Evolutionary conservation across 2,797 vertebrate genomes (phyloP).

Genomic region (Chaunax sp.): DNA sequence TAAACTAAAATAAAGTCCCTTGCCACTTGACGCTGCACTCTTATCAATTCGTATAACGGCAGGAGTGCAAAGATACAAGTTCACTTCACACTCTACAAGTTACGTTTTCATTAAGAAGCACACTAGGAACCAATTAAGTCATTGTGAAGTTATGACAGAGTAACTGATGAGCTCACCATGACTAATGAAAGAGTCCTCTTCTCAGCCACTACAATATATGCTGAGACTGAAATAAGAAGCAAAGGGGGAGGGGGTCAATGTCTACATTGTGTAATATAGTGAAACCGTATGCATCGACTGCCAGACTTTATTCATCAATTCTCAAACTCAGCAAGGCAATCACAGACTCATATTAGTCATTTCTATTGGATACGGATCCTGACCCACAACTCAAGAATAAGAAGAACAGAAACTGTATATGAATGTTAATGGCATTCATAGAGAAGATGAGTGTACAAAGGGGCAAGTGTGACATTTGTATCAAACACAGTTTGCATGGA

Average conservation of each 20-base stretch:
- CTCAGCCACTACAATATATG: not conserved
- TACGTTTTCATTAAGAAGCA: constrained; percentile 46
- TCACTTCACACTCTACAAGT: constrained; percentile 26
- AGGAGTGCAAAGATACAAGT: constrained; percentile 30
- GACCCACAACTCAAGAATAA: constrained; percentile 64
- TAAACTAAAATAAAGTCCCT: constrained; percentile 18
- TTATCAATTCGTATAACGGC: constrained; percentile 20
- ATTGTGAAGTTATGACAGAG: constrained; percentile 37
- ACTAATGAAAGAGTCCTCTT: constrained; percentile 51
- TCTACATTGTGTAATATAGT: constrained; percentile 61
- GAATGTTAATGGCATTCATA: constrained; percentile 59
- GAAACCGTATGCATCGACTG: constrained; percentile 34
- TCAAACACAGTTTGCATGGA: constrained; percentile 32
- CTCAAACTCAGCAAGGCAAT: constrained; percentile 46
- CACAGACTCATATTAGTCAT: constrained; percentile 44
- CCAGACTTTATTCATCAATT: constrained; percentile 64
- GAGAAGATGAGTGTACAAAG: constrained; percentile 32
- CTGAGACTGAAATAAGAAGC: constrained; percentile 35
- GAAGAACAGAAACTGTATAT: constrained; percentile 40
- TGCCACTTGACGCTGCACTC: constrained; percentile 15
- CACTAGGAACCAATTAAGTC: constrained; percentile 55
- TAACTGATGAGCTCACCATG: constrained; percentile 50
- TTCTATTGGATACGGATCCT: constrained; percentile 54
- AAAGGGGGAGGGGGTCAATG: constrained; percentile 18
- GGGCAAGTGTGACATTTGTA: constrained; percentile 46